Base-by-base conservation (phyloP, 1,140 invertebrate genomes). In the Dinoponera quadriceps region DNA sequence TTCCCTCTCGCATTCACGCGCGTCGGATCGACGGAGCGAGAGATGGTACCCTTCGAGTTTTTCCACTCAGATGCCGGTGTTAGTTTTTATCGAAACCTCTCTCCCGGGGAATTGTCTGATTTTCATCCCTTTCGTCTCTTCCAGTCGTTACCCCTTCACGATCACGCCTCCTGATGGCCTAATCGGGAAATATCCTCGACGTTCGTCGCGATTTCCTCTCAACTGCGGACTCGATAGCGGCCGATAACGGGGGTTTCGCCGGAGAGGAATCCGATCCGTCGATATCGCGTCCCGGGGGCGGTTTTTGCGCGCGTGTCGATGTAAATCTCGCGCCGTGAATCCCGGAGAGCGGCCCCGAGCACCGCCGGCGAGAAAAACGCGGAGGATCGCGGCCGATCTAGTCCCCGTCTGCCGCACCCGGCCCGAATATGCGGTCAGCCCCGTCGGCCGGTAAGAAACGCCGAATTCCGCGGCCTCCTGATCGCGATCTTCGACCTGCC, bases 291-390 rank as follows among this genome's bases (percentile, higher is more conserved):
- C n/a, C 59, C 33, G 83, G 74, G 54, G 85, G 27, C 60, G 77
- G 74, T 93, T 94, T 93, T 94, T 94, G 87, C 90, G 89, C 92
- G 93, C 91, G 91, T 82, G 92, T 91, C 91, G 87, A 94, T 94
- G 93, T 93, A 92, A 94, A 94, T 93, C 69, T 82, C 62, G 38
- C 66, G 59, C 44, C 88, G 89, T 86, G 68, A 11, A 44, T 44
- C 72, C 85, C 89, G 86, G 93, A 91, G 92, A 92, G 92, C n/a
- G 92, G 92, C 91, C 74, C 66, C 78, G 80, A n/a, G n/a, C n/a
- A 13, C 54, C 81, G 88, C 49, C 85, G 72, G 65, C 86, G 86
- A 91, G 88, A 89, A 89, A 89, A 89, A 87, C 82, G 59, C 66
- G 74, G 62, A 44, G 82, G 73, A 87, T 84, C 85, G 71, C 85